Percentiles rank a stretch among this genome's conserved stretches.
phyloP scores from a whole-genome alignment of 2,113 vertebrate genomes.

The Ivindomyrus marchei region DNA sequence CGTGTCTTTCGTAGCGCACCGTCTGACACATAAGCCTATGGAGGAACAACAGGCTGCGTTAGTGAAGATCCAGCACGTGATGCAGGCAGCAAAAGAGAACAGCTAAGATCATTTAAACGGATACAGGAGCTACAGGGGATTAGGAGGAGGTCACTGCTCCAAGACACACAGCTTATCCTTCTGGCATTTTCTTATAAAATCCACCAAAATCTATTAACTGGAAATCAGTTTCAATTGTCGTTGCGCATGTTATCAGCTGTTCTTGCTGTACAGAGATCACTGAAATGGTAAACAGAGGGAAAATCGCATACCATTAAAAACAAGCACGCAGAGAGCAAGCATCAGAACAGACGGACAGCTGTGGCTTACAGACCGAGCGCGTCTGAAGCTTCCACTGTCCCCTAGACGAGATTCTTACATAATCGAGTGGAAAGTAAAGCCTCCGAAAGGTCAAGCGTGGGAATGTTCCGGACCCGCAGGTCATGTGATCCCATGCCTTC shows the following conservation, averaged over 20 bases:
- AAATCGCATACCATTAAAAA: not conserved
- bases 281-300: not conserved
- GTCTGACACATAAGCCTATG: conserved; percentile 96
- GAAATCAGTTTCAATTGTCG: not conserved
- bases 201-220: not conserved
- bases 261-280: not conserved
- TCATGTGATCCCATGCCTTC: conserved; percentile 52
- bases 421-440: conserved; percentile 31
- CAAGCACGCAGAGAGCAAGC: not conserved
- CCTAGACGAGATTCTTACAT: not conserved
- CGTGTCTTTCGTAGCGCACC: conserved; percentile 90
- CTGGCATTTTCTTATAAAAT: not conserved
- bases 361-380: conserved; percentile 14
- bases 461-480: conserved; percentile 57
- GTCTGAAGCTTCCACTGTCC: not conserved
- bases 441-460: conserved; percentile 44
- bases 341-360: not conserved
- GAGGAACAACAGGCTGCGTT: conserved; percentile 8
- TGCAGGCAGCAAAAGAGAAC: not conserved
- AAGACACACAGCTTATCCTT: not conserved
- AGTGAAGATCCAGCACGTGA: not conserved
- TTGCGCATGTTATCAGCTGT: not conserved
- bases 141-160: not conserved
- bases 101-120: not conserved
- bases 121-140: not conserved